Base-by-base conservation (phyloP, 1,140 invertebrate genomes). In the Ditylenchus dipsaci region DNA sequence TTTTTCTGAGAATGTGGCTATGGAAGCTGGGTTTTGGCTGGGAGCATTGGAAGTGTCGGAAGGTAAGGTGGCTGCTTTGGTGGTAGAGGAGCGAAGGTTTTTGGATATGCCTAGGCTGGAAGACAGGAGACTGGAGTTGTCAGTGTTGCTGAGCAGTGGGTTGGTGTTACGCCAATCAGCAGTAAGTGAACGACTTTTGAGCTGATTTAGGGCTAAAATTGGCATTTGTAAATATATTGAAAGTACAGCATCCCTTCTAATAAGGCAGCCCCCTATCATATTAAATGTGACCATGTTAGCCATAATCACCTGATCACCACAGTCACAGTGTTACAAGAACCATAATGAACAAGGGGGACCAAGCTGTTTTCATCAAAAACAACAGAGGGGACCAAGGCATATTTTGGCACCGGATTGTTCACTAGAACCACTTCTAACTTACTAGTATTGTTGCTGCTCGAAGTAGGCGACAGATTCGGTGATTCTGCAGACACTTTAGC, bases 1-100 rank as follows among this genome's bases (percentile, higher is more conserved):
- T 11, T 38, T 38, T 84, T 77, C 69, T 74, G 33, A 63, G 74
- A 9, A 71, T 29, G 49, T 53, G 15, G 72, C 56, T 73, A 73
- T 53, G 23, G 63, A 47, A 42, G 61, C 19, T 47, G 59, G 56
- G 67, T 62, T 47, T 57, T 68, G 65, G 56, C n/a, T 61, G 21
- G 49, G 15, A 53, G 5, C n/a, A 19, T 21, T 29, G 3, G 59
- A 7, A 30, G 59, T 27, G 59, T 19, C 29, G 59, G 59, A 67
- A 8, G 49, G 64, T 33, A 68, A 19, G 7, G 67, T 71, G 19
- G 65, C 13, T 1, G 66, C 43, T 38, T 67, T 49, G 15, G 43
- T 38, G 33, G 33, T 38, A 17, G 61, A 45, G 27, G 49, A 53
- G 49, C 26, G 43, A 1, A 27, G 45, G 7, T 1, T 27, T 27